These are phyloP conservation scores for Emydocephalus ijimae DNA, from an alignment of 2,113 vertebrate species.

Conservation along the genomic window DNA sequence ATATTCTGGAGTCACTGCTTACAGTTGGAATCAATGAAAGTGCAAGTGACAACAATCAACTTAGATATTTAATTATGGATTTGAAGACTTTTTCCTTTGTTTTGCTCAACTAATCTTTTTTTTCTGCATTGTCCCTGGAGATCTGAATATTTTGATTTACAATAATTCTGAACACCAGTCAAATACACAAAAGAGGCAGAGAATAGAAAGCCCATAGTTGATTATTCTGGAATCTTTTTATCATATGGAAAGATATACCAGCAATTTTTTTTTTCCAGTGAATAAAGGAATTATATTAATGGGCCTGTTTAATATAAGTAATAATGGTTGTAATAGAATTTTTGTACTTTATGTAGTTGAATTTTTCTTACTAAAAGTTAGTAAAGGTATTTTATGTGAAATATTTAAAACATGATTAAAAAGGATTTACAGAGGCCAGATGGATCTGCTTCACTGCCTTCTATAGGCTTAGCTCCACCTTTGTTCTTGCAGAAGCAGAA, in stretches of 20 bases:
- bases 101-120: conserved; percentile 65
- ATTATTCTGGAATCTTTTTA: neutral
- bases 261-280: neutral
- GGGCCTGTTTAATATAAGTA: neutral
- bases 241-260: neutral
- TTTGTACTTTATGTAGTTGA: neutral
- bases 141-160: conserved; percentile 67
- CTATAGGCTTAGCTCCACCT: neutral
- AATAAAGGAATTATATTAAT: neutral
- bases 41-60: conserved; percentile 81
- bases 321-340: neutral
- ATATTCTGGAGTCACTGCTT: conserved; percentile 72
- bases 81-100: conserved; percentile 57
- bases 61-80: conserved; percentile 85
- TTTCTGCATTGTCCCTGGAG: conserved; percentile 66
- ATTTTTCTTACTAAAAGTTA: neutral
- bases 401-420: neutral
- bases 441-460: neutral
- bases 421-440: neutral
- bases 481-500: neutral
- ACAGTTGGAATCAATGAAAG: conserved; percentile 82
- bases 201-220: conserved; percentile 11
- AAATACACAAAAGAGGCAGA: conserved; percentile 18
- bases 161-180: conserved; percentile 68
- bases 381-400: neutral